phyloP scores from a whole-genome alignment of 2,797 vertebrate species.

The Octomys mimax region DNA sequence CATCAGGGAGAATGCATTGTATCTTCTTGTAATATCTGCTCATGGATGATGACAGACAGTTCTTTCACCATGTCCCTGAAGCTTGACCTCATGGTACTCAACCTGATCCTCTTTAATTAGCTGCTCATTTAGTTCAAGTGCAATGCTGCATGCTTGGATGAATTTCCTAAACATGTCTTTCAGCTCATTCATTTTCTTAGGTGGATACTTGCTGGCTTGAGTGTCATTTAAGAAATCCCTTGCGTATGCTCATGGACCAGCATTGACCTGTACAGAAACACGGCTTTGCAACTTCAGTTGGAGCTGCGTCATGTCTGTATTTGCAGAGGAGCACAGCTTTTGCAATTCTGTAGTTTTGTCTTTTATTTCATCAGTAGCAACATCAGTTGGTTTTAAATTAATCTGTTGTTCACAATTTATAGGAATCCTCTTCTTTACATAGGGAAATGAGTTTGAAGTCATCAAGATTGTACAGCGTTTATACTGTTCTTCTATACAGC shows the following conservation, averaged over 20 bases:
- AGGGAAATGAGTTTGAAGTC: slow-evolving; percentile 95
- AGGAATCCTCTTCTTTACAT: slow-evolving; percentile 97
- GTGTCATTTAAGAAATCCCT: slow-evolving; percentile 96
- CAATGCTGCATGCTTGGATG: slow-evolving; percentile 95
- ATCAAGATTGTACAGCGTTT: slow-evolving; percentile 95
- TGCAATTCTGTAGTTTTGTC: slow-evolving; percentile 94
- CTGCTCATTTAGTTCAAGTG: slow-evolving; percentile 96
- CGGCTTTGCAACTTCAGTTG: slow-evolving; percentile 98
- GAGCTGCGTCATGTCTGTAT: slow-evolving; percentile 97
- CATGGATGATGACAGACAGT: slow-evolving; percentile 97
- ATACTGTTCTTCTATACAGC: slow-evolving; percentile 97
- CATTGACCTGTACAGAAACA: slow-evolving; percentile 99
- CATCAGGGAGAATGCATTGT: slow-evolving; percentile 92
- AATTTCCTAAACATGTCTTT: slow-evolving; percentile 98
- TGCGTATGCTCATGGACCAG: slow-evolving; percentile 98
- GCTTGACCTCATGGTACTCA: slow-evolving; percentile 97
- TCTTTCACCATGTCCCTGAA: slow-evolving; percentile 99
- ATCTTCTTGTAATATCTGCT: slow-evolving; percentile 97
- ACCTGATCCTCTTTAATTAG: slow-evolving; percentile 98
- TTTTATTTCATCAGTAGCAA: slow-evolving; percentile 97
- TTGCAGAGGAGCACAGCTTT: slow-evolving; percentile 94
- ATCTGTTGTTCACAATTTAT: slow-evolving; percentile 94
- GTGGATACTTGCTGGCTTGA: slow-evolving; percentile 92
- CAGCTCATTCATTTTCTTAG: slow-evolving; percentile 96
- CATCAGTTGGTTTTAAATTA: slow-evolving; percentile 97